Evolutionary conservation across 2,888 invertebrate species (phyloP), one percentile per base, ranked within the genome.

Genomic region (Drosophila aldrichi): DNA sequence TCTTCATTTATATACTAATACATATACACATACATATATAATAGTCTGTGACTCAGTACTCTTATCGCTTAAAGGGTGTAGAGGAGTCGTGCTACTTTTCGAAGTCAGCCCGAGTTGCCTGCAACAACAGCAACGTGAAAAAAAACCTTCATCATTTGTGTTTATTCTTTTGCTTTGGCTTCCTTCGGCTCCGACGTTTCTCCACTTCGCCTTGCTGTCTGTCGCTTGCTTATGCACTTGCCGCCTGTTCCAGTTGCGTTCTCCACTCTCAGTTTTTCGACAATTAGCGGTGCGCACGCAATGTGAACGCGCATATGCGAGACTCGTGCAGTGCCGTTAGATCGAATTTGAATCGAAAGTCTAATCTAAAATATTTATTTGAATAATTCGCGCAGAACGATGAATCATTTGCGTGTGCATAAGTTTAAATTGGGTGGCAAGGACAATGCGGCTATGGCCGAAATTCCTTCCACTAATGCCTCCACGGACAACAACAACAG

Each of bases 321-420:
- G 66, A 58, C 20, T 64, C 44, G 57, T 49, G 49, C 29, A 20
- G 43, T 34, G 25, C 36, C 14, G 22, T 41, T 25, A 55, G 32
- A 56, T 40, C 48, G 54, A 70, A 70, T 29, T 48, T 20, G 29
- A 58, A 60, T 51, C 40, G 12, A 65, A 67, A 49, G 8, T 18
- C 46, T 44, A 36, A 43, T 46, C 14, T 16, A 38, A 48, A 64
- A 64, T 51, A 12, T 49, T 51, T 51, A 54, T 52, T 40, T 18
- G n/a, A 54, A 57, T 32, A 8, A 44, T 36, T 46, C 36, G 32
- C 12, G 41, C 32, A 74, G 59, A 46, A 76, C 40, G 56, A 89
- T 89, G 91, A 91, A 91, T 79, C 91, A 91, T 75, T 86, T 91
- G 63, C 91, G 91, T 57, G 81, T 87, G 68, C 88, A 88, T 56